Conservation (phyloP, 2,113 vertebrate species). For the Rhinogobius similis region DNA sequence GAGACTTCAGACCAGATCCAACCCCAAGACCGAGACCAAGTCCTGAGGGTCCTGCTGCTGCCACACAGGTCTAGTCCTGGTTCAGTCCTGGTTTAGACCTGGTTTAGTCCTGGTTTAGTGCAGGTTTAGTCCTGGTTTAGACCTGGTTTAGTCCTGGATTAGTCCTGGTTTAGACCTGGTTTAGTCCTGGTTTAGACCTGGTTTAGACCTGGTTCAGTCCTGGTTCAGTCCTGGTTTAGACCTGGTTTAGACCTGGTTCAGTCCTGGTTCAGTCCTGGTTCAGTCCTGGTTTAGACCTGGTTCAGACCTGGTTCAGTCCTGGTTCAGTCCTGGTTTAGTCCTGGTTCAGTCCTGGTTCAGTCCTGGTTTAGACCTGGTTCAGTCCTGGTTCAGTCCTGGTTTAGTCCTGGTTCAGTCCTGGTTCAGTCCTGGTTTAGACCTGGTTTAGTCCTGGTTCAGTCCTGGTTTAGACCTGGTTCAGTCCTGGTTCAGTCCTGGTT, state of each 20-base stretch:
- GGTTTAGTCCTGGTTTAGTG: background rate
- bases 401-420: background rate
- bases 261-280: background rate
- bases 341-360: background rate
- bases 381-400: background rate
- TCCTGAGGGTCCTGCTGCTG: background rate
- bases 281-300: background rate
- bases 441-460: background rate
- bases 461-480: background rate
- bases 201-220: background rate
- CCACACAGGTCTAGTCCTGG: background rate
- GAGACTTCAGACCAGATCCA: background rate
- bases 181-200: background rate
- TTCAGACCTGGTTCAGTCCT: background rate
- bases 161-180: background rate
- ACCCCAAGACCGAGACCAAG: background rate
- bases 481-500: background rate
- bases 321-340: background rate
- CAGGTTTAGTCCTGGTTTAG: background rate
- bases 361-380: background rate
- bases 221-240: background rate
- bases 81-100: background rate
- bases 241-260: background rate
- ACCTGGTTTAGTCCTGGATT: background rate
- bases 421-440: background rate